Conservation (phyloP, 2,888 invertebrate species). For the Norana najaformis region DNA sequence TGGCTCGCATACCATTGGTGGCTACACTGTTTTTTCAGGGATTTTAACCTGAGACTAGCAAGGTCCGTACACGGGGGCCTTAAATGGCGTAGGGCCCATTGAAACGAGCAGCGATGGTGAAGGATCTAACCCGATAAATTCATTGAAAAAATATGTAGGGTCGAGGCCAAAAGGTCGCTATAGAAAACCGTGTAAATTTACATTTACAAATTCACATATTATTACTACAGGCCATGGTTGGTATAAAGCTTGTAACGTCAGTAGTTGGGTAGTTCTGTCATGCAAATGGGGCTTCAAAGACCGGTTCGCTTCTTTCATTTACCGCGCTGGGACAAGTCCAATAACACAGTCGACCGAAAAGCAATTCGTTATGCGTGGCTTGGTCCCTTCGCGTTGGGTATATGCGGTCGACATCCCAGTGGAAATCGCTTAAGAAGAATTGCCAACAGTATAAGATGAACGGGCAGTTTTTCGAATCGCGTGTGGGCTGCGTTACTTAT, state of each 20-base stretch:
- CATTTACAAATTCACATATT: too few relatives aligned
- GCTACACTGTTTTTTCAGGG: too few relatives aligned
- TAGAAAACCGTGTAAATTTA: too few relatives aligned
- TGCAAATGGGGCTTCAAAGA: not conserved
- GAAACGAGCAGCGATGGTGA: too few relatives aligned
- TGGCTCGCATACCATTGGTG: too few relatives aligned
- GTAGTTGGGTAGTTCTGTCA: not conserved
- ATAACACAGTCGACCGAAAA: slow-evolving; percentile 13
- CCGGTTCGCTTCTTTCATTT: not conserved
- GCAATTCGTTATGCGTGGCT: slow-evolving; percentile 13
- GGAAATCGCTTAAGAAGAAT: slow-evolving; percentile 4
- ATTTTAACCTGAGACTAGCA: too few relatives aligned
- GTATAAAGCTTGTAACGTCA: too few relatives aligned
- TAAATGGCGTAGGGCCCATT: too few relatives aligned
- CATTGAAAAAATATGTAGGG: too few relatives aligned
- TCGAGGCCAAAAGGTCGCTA: too few relatives aligned
- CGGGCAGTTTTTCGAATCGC: not conserved
- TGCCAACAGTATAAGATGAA: not conserved
- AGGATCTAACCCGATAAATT: too few relatives aligned
- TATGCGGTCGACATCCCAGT: not conserved
- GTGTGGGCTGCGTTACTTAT: not conserved
- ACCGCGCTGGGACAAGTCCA: not conserved
- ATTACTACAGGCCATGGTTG: not conserved
- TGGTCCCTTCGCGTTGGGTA: not conserved
- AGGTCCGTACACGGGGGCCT: too few relatives aligned